Percentiles rank a stretch among this genome's conserved stretches.
These are phyloP conservation scores for Tholera decimalis DNA, from an alignment of 2,888 invertebrate genomes.

Conservation along the genomic window DNA sequence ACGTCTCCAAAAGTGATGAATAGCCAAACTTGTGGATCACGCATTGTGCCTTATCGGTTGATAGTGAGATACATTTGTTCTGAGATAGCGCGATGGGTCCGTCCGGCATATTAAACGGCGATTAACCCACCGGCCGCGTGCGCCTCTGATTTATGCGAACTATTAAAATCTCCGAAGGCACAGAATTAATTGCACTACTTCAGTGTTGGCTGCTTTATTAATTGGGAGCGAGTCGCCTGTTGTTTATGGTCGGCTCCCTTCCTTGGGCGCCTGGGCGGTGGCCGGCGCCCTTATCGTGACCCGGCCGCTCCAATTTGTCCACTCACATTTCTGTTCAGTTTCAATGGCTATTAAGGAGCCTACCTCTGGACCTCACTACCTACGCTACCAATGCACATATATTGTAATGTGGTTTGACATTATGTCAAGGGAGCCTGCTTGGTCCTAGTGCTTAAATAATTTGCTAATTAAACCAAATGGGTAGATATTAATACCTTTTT, in stretches of 20 bases:
- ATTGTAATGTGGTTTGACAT: slow-evolving; percentile 36
- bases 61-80: slow-evolving; percentile 68
- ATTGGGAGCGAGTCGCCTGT: slow-evolving; percentile 90
- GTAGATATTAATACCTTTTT: too few relatives aligned
- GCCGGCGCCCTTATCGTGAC: slow-evolving; percentile 85
- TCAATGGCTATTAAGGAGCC: slow-evolving; percentile 87
- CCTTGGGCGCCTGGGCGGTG: slow-evolving; percentile 75
- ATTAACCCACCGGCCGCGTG: slow-evolving; percentile 89
- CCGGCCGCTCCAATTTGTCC: slow-evolving; percentile 89
- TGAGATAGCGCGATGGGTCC: slow-evolving; percentile 74
- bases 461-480: too few relatives aligned
- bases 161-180: slow-evolving; percentile 91
- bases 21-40: slow-evolving; percentile 54
- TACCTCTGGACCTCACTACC: slow-evolving; percentile 83
- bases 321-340: slow-evolving; percentile 89
- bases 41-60: slow-evolving; percentile 67
- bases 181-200: slow-evolving; percentile 91
- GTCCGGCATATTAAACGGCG: slow-evolving; percentile 90
- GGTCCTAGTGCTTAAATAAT: neutral
- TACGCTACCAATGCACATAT: slow-evolving; percentile 53
- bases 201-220: slow-evolving; percentile 90
- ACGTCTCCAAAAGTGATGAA: slow-evolving; percentile 5
- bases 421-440: neutral
- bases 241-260: slow-evolving; percentile 89
- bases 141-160: slow-evolving; percentile 89